Conservation (phyloP, 2,797 vertebrate genomes). For the Acanthiza pusilla region DNA sequence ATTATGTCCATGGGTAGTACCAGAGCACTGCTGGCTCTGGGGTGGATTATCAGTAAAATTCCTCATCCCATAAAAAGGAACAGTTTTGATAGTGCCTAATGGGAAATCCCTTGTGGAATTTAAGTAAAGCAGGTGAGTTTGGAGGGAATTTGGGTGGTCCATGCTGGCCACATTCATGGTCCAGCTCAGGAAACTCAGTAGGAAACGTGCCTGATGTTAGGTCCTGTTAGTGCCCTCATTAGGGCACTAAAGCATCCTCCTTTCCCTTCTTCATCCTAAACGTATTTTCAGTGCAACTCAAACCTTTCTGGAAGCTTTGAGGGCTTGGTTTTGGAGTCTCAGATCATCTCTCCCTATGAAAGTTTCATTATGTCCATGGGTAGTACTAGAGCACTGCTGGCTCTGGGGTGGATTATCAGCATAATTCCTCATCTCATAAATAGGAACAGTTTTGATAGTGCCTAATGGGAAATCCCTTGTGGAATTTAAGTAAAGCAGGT, state of each 20-base stretch:
- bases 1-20: too few species aligned
- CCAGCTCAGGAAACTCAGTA: not conserved
- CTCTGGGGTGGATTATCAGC: too few species aligned
- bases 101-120: not conserved
- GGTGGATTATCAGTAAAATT: not conserved
- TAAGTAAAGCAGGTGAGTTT: not conserved
- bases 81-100: not conserved
- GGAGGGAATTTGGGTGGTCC: not conserved
- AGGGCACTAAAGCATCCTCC: not conserved
- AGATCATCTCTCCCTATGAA: too few species aligned
- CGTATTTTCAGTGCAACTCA: not conserved
- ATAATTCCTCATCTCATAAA: not conserved
- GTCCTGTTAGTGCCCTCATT: too few species aligned
- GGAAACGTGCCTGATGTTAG: not conserved
- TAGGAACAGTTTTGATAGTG: not conserved
- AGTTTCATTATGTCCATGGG: too few species aligned
- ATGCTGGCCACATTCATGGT: not conserved
- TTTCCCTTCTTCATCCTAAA: not conserved
- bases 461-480: not conserved
- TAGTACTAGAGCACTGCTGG: too few species aligned
- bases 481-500: not conserved
- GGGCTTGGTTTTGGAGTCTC: too few species aligned
- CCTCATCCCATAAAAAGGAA: not conserved
- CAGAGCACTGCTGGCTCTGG: not conserved
- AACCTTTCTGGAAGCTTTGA: too few species aligned